Evolutionary conservation across 2,113 vertebrate species (phyloP).

Genomic region (Dicaeum eximium): DNA sequence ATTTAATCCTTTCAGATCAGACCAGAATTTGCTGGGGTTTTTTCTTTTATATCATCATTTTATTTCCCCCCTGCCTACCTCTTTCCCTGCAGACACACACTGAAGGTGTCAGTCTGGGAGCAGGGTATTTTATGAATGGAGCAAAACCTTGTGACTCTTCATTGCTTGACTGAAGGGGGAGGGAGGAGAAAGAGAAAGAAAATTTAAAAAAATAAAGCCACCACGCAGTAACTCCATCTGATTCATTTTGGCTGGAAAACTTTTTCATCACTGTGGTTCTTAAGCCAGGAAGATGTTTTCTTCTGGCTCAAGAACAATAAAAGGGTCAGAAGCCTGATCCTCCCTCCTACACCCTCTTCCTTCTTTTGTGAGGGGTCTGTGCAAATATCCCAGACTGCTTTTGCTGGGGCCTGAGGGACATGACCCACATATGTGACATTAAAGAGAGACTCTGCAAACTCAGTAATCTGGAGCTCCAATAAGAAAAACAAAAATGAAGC

Average conservation of each 20-base stretch:
- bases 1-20: neutral
- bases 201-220: neutral
- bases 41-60: neutral
- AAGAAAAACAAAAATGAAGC: neutral
- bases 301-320: neutral
- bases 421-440: neutral
- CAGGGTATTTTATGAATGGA: slow-evolving; percentile 73
- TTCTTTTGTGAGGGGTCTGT: neutral
- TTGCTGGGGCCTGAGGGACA: neutral
- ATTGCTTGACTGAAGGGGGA: slow-evolving; percentile 20
- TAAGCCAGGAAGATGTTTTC: neutral
- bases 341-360: neutral
- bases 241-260: neutral
- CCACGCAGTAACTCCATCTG: neutral
- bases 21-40: neutral
- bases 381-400: neutral
- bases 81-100: neutral
- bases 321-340: neutral
- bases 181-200: neutral
- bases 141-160: slow-evolving; percentile 57
- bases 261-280: neutral
- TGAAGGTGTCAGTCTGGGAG: neutral
- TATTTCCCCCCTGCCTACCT: neutral
- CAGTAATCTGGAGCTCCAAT: neutral
- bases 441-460: neutral